Conservation (phyloP, 2,888 invertebrate species). For the Pseudolycoriella hygida region DNA sequence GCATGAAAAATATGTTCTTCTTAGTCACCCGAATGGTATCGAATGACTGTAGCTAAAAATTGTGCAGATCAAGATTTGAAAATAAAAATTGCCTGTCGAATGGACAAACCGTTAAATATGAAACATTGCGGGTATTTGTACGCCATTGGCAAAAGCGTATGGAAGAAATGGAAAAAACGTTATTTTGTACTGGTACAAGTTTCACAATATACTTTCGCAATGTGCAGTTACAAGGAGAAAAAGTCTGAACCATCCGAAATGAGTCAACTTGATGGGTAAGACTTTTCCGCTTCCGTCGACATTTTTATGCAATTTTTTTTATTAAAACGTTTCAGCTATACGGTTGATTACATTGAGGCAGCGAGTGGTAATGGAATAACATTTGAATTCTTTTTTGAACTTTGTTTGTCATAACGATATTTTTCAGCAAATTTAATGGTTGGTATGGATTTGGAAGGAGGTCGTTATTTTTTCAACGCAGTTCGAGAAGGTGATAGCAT, state of each 20-base stretch:
- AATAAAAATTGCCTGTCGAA: conserved; percentile 93
- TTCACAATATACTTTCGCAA: conserved; percentile 98
- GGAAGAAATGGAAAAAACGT: conserved; percentile 99
- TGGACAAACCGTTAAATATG: conserved; percentile 98
- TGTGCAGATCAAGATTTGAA: conserved; percentile 87
- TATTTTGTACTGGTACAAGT: conserved; percentile 98
- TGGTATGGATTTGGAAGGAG: conserved; percentile 85
- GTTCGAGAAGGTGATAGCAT: conserved; percentile 97
- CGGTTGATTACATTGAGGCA: conserved; percentile 96
- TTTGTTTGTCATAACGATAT: neutral
- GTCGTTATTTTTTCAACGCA: conserved; percentile 93
- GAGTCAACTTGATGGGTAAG: conserved; percentile 88
- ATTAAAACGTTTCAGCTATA: conserved; percentile 36
- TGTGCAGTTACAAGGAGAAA: conserved; percentile 99
- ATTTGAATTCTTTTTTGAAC: neutral
- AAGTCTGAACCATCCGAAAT: conserved; percentile 98
- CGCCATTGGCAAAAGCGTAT: conserved; percentile 89
- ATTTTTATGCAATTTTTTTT: no score
- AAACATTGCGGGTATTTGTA: conserved; percentile 95
- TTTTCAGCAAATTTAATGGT: conserved; percentile 75
- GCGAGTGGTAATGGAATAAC: conserved; percentile 59
- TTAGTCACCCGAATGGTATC: conserved; percentile 93
- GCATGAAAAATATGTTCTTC: no score
- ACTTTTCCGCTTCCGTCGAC: no score
- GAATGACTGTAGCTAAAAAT: conserved; percentile 90